Conservation (phyloP, 2,888 invertebrate genomes). For the Apomyelois bistriatella region DNA sequence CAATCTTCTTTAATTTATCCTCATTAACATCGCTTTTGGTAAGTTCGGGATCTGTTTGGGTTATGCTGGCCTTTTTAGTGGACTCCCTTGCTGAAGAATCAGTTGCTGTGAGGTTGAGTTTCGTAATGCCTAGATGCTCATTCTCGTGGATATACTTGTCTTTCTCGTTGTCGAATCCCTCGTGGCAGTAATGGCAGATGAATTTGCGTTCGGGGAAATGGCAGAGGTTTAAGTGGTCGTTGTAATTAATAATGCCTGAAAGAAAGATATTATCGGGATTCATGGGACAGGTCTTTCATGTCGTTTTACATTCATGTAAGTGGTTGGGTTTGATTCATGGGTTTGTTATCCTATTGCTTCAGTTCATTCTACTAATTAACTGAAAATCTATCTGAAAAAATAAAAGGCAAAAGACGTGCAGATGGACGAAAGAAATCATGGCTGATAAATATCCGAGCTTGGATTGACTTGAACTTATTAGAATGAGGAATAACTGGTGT, state of each 20-base stretch:
- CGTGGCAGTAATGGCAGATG: slow-evolving; percentile 66
- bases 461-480: too few species aligned
- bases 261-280: slow-evolving; percentile 1
- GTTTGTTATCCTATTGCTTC: too few species aligned
- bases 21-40: slow-evolving; percentile 40
- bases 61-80: slow-evolving; percentile 40
- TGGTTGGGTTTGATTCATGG: too few species aligned
- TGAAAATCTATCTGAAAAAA: too few species aligned
- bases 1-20: slow-evolving; percentile 65
- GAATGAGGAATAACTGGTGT: too few species aligned
- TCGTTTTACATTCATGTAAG: too few species aligned
- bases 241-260: slow-evolving; percentile 71
- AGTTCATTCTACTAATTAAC: too few species aligned
- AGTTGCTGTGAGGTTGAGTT: slow-evolving; percentile 29
- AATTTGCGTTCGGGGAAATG: slow-evolving; percentile 56
- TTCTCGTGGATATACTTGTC: slow-evolving; percentile 58
- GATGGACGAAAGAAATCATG: too few species aligned
- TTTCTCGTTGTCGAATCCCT: slow-evolving; percentile 52
- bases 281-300: too few species aligned
- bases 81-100: slow-evolving; percentile 26
- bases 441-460: too few species aligned
- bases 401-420: too few species aligned
- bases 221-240: slow-evolving; percentile 63
- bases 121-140: slow-evolving; percentile 60
- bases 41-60: slow-evolving; percentile 54